Evolutionary conservation across 2,113 vertebrate species (phyloP).

Genomic region (Sebastes fasciatus): DNA sequence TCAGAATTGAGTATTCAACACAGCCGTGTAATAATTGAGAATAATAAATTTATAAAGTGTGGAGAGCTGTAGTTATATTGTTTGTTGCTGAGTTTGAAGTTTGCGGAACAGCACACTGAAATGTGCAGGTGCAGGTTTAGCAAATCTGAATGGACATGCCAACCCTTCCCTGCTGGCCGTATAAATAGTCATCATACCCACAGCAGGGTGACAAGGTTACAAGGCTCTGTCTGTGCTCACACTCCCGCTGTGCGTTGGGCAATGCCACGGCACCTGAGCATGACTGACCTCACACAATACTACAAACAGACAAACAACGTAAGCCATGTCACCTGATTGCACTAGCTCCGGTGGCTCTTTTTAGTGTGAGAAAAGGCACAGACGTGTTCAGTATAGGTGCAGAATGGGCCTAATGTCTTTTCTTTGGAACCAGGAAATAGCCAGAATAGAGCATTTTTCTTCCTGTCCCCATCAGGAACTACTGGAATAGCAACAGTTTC

Average conservation of each 20-base stretch:
- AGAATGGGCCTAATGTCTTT: conserved; percentile 2
- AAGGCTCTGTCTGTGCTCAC: conserved; percentile 1
- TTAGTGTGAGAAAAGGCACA: conserved; percentile 4
- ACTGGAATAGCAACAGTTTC: background rate
- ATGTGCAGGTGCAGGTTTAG: conserved; percentile 2
- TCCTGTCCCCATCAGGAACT: background rate
- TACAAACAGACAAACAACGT: conserved; percentile 7
- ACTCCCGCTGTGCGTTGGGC: background rate
- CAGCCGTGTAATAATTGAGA: too few relatives aligned
- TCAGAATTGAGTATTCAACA: too few relatives aligned
- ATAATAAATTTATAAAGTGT: too few relatives aligned
- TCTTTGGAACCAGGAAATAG: background rate
- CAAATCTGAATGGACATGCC: background rate
- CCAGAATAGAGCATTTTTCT: background rate
- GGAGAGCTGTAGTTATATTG: background rate
- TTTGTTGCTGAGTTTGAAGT: background rate
- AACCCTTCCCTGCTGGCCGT: background rate
- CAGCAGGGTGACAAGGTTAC: conserved; percentile 4
- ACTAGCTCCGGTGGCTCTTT: background rate
- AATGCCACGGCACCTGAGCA: background rate
- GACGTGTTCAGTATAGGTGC: background rate
- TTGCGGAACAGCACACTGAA: background rate
- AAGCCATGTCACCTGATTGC: conserved; percentile 17
- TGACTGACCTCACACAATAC: conserved; percentile 33
- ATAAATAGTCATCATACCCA: background rate